Conservation (phyloP, 2,888 invertebrate genomes). For the Bellardia bayeri region DNA sequence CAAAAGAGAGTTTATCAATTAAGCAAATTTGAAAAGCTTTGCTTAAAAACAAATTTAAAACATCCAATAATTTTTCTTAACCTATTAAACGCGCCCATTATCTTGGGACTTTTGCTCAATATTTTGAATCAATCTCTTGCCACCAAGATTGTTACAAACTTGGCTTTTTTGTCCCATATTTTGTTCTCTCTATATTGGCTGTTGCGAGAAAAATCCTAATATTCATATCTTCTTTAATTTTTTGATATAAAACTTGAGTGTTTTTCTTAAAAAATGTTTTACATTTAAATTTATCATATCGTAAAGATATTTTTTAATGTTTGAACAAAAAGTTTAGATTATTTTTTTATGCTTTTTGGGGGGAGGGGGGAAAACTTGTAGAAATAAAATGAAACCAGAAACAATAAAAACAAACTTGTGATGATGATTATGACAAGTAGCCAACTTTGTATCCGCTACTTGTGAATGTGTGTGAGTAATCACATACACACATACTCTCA, state of each 20-base stretch:
- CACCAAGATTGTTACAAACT: too few relatives aligned
- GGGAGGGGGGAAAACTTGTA: not conserved
- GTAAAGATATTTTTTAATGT: constrained; percentile 27
- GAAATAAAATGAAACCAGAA: not conserved
- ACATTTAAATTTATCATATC: constrained; percentile 8
- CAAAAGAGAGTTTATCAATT: not conserved
- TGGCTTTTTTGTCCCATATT: too few relatives aligned
- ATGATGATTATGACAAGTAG: constrained; percentile 54
- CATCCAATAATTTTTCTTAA: too few relatives aligned
- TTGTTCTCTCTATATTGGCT: too few relatives aligned
- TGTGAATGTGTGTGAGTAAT: not conserved
- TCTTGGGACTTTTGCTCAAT: too few relatives aligned
- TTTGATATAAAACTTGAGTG: too few relatives aligned
- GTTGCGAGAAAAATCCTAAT: too few relatives aligned
- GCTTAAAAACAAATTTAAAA: too few relatives aligned
- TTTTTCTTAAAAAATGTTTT: not conserved
- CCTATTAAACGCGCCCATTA: too few relatives aligned
- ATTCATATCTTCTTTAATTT: too few relatives aligned
- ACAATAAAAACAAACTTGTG: constrained; percentile 21
- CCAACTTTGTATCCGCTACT: constrained; percentile 52
- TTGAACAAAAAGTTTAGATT: constrained; percentile 28
- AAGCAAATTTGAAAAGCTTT: too few relatives aligned
- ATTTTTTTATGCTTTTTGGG: constrained; percentile 42
- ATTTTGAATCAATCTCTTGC: too few relatives aligned
- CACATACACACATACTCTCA: not conserved